A percentile compares a stretch with the other conserved stretches of the same genome.
Conservation (phyloP, 2,113 vertebrate species). For the Scomber colias region DNA sequence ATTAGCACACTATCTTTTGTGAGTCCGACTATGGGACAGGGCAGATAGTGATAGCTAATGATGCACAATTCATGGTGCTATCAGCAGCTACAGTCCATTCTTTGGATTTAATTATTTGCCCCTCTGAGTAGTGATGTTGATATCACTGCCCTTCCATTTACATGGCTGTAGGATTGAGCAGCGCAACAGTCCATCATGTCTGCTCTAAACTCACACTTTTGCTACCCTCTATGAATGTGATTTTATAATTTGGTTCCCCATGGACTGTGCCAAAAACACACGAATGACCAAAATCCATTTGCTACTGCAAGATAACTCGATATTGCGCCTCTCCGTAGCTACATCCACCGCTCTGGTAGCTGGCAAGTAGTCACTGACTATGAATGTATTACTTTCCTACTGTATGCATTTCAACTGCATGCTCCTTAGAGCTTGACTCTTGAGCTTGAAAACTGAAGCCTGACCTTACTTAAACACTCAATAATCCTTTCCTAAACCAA, state of each 20-base stretch:
- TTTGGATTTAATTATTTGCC: no score
- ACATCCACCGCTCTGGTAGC: constrained; percentile 38
- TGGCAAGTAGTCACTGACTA: constrained; percentile 35
- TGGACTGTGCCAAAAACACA: constrained; percentile 55
- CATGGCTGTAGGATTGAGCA: constrained; percentile 20
- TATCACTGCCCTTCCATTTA: constrained; percentile 16
- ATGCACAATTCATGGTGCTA: no score
- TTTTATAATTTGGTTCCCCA: constrained; percentile 50
- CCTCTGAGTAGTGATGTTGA: not conserved
- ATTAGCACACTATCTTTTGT: no score
- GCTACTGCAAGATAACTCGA: constrained; percentile 50
- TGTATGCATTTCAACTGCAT: constrained; percentile 41
- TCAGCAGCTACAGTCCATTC: no score
- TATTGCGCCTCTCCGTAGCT: constrained; percentile 23
- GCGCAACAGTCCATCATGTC: constrained; percentile 29
- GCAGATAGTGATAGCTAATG: no score
- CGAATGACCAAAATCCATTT: constrained; percentile 60
- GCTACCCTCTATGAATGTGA: constrained; percentile 29
- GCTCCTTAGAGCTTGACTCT: constrained; percentile 47
- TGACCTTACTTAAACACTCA: constrained; percentile 31
- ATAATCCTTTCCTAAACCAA: constrained; percentile 30
- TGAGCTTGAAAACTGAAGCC: constrained; percentile 53
- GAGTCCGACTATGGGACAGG: no score
- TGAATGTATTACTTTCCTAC: constrained; percentile 62
- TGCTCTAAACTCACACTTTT: constrained; percentile 43